Evolutionary conservation across 2,797 vertebrate genomes (phyloP), one percentile per base, ranked within the genome.

Genomic region (Eurystomus glaucurus): DNA sequence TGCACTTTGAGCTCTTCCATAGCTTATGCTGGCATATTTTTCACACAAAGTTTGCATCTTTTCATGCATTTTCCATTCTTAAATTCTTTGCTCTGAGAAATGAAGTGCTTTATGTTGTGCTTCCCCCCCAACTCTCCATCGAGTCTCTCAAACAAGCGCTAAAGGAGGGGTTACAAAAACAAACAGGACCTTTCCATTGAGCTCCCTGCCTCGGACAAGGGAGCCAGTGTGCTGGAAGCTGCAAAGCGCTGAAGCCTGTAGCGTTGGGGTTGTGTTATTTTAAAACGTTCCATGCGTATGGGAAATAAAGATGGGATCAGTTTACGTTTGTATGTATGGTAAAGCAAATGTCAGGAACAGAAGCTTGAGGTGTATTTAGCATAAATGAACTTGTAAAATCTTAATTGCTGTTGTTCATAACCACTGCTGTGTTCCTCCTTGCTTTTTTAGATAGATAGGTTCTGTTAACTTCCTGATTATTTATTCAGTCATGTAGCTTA

Each of bases 121-220:
- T 64, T 81, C 52, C 65, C 52, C 65, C 68, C 41, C 71, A 33
- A 50, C 77, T 94, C 94, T 93, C 94, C 89, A 60, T 86, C 85
- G 35, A 81, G 81, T 88, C 94, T 91, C 97, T 98, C 78, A 87
- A 97, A 95, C 93, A 93, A 96, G 94, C 69, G 33, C 93, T 95
- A 35, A 20, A 94, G 87, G 96, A 97, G 93, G 79, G 96, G 92
- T 97, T 98, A 95, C 78, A 28, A 97, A 98, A 98, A 97, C 96
- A 98, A 97, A 94, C 93, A 97, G 88, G 93, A 95, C 96, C 89
- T 97, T 97, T 95, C 96, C 83, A 85, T 96, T 96, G 96, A 93
- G 68, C 95, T 96, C 78, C 62, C 75, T 85, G 91, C 93, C 86
- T 95, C 4, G 60, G 97, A 98, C 97, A 98, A 98, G 97, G 95